These are phyloP conservation scores for Watersipora subatra DNA, from an alignment of 1,140 invertebrate species.

Conservation along the genomic window DNA sequence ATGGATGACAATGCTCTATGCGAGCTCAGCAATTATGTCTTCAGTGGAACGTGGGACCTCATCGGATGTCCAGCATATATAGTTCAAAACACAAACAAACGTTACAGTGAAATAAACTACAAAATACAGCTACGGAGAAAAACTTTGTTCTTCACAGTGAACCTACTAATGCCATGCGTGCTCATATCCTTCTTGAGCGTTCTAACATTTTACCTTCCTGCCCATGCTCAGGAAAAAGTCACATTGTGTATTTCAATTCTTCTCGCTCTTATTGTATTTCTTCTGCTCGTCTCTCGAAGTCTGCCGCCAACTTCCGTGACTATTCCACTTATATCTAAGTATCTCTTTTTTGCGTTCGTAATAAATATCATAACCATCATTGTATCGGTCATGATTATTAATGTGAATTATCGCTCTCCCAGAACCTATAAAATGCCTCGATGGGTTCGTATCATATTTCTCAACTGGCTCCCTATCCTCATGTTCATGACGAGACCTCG, in stretches of 20 bases:
- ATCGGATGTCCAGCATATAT: conserved; percentile 68
- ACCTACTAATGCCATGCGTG: conserved; percentile 90
- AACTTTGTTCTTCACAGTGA: conserved; percentile 97
- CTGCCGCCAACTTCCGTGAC: conserved; percentile 71
- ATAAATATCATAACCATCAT: conserved; percentile 99
- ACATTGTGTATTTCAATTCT: conserved; percentile 96
- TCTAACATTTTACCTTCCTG: conserved; percentile 93
- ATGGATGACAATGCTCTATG: conserved; percentile 91
- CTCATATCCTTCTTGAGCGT: conserved; percentile 96
- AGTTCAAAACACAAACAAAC: conserved; percentile 14
- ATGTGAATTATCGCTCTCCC: conserved; percentile 95
- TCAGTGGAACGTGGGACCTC: conserved; percentile 97
- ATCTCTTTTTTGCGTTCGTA: conserved; percentile 96
- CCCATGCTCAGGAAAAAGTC: conserved; percentile 56
- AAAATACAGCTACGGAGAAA: conserved; percentile 83
- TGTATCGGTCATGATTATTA: conserved; percentile 96
- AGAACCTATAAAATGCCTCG: conserved; percentile 50
- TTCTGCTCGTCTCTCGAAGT: conserved; percentile 95
- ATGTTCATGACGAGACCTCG: conserved; percentile 37
- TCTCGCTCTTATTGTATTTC: conserved; percentile 96
- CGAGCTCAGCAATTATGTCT: conserved; percentile 92
- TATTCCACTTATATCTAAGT: conserved; percentile 71
- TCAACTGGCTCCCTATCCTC: conserved; percentile 32
- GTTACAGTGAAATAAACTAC: conserved; percentile 23
- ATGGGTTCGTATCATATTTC: conserved; percentile 35